Base-by-base conservation (phyloP, 92 coral and sea anemone genomes). In the Porites evermanni region DNA sequence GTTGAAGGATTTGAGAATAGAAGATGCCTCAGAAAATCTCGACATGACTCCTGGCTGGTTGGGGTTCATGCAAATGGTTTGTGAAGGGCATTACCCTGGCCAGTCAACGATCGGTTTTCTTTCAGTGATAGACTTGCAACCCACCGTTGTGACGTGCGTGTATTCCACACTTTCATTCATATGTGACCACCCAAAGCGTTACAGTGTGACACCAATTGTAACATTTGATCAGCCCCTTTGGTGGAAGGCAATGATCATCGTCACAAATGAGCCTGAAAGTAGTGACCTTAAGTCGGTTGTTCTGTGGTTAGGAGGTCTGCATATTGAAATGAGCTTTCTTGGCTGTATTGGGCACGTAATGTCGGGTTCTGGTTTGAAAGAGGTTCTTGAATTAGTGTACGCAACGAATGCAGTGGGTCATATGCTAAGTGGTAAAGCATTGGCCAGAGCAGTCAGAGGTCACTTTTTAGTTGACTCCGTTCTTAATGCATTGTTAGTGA, bases 301-400 rank as follows among this genome's bases (percentile, higher is more conserved):
- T 53, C 74, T 91, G 26, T 63, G 86, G 63, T 53, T 87, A 12
- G 91, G 91, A 81, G 88, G 67, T 71, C 72, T 91, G 18, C 91
- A 91, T 85, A 77, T 71, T 52, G 75, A 75, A 16, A 91, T 91
- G 94, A 87, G 94, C 78, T 91, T 76, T 63, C 88, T 87, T 69
- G 94, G 91, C 7, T 67, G 82, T 53, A 78, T 87, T 26, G 85
- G 91, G 1, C 85, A 82, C 66, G 8, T 87, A 63, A 86, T 61
- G 86, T n/a, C 20, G 67, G 67, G 67, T 63, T 63, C 67, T 14
- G 67, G 67, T 14, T 6, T 63, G 20, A 18, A 87, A 66, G 88
- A 86, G 7, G 65, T 81, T 12, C 78, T 91, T 12, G 88, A 91
- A 61, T n/a, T 87, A 21, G 82, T 91, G 51, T 91, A 87, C 72